These are phyloP conservation scores for Artemia sinica DNA, from an alignment of 2,888 invertebrate genomes.

Conservation along the genomic window DNA sequence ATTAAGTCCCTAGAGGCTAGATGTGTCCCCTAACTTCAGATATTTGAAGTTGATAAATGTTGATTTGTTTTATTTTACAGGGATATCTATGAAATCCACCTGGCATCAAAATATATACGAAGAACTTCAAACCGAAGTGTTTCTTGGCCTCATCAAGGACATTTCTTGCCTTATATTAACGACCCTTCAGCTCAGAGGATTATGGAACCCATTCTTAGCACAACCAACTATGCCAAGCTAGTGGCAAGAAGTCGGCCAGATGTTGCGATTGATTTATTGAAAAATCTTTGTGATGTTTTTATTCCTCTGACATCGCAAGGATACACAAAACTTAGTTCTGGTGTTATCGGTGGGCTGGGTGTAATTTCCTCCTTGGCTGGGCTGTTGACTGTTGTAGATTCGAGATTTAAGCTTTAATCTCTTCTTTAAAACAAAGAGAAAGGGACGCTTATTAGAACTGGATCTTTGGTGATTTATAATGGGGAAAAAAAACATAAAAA, in stretches of 20 bases:
- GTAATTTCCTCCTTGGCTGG: conserved; percentile 63
- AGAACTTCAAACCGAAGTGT: no score
- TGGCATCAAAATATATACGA: neutral
- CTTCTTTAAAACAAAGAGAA: no score
- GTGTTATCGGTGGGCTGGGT: conserved; percentile 57
- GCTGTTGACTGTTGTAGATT: conserved; percentile 53
- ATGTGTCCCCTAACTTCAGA: no score
- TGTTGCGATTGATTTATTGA: conserved; percentile 60
- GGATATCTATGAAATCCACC: conserved; percentile 18
- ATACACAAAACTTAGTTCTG: conserved; percentile 55
- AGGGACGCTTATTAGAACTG: no score
- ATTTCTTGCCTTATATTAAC: no score
- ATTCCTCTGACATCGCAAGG: conserved; percentile 68
- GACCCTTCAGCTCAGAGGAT: no score
- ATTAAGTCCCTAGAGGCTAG: no score
- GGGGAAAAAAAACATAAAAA: no score
- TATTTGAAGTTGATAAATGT: no score
- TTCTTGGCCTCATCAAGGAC: no score
- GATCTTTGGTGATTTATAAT: no score
- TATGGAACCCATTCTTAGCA: neutral
- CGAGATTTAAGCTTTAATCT: conserved; percentile 29
- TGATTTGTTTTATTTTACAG: neutral
- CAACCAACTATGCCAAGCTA: conserved; percentile 23
- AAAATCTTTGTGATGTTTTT: conserved; percentile 69
- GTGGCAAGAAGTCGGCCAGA: conserved; percentile 38